A percentile compares a stretch with the other conserved stretches of the same genome.
phyloP scores from a whole-genome alignment of 2,113 vertebrate species.

The Pimephales promelas region DNA sequence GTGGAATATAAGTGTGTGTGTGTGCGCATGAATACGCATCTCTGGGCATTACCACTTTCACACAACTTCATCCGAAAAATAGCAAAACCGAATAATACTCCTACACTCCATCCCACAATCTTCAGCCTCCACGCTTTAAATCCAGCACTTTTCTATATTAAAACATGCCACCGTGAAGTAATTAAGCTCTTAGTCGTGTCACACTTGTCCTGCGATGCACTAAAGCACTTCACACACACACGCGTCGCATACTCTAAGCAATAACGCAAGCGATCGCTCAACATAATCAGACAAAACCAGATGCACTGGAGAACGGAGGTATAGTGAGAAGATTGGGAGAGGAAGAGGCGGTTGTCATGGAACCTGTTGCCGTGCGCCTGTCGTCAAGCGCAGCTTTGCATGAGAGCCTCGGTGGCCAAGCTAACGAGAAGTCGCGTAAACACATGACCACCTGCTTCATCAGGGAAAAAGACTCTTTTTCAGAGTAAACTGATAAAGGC shows the following conservation, averaged over 20 bases:
- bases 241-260: background rate
- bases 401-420: background rate
- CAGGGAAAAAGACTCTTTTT: background rate
- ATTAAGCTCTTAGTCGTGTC: conserved; percentile 10
- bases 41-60: background rate
- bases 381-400: conserved; percentile 24
- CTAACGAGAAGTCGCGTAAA: conserved; percentile 28
- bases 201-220: background rate
- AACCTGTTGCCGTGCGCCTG: conserved; percentile 37
- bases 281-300: background rate
- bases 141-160: background rate
- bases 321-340: background rate
- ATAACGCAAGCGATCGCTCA: background rate
- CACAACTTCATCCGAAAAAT: background rate
- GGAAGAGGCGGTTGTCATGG: conserved; percentile 51
- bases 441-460: conserved; percentile 35
- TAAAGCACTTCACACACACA: background rate
- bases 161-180: background rate
- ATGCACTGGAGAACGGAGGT: background rate
- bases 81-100: background rate
- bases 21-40: background rate
- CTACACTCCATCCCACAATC: conserved; percentile 13
- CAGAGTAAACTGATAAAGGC: background rate
- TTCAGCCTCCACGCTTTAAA: background rate
- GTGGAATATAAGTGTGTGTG: background rate